A percentile compares a stretch with the other conserved stretches of the same genome.
Evolutionary conservation across 2,888 invertebrate species (phyloP).

Genomic region (Erynnis tages): DNA sequence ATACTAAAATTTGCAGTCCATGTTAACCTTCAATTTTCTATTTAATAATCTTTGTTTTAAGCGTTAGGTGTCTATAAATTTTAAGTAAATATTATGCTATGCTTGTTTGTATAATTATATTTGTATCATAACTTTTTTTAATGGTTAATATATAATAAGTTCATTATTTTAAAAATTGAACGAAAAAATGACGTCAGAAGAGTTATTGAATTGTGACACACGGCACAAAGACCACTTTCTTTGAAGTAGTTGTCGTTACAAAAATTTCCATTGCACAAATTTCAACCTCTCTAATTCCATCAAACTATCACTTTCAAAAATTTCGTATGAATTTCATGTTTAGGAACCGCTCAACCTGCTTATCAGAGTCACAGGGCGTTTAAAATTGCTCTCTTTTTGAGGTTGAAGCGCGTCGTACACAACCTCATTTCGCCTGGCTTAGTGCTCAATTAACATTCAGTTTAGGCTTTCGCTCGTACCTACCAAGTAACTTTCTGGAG

Average conservation of each 20-base stretch:
- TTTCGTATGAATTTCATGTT: conserved; percentile 11
- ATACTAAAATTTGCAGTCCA: no score
- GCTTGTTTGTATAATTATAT: no score
- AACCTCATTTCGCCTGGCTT: conserved; percentile 27
- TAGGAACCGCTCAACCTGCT: conserved; percentile 22
- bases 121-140: no score
- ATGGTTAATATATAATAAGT: no score
- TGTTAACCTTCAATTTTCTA: no score
- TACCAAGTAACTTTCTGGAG: conserved; percentile 19
- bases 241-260: no score
- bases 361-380: conserved; percentile 19
- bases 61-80: no score
- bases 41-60: no score
- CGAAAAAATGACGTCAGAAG: neutral
- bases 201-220: no score
- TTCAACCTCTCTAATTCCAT: neutral
- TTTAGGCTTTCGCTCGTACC: conserved; percentile 23
- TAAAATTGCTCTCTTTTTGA: conserved; percentile 28
- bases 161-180: neutral
- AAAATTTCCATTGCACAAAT: no score
- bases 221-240: no score
- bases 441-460: conserved; percentile 27
- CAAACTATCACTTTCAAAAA: neutral
- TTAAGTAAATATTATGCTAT: no score
- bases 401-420: conserved; percentile 24